Evolutionary conservation across 2,797 vertebrate species (phyloP).

Genomic region (Anguilla anguilla): DNA sequence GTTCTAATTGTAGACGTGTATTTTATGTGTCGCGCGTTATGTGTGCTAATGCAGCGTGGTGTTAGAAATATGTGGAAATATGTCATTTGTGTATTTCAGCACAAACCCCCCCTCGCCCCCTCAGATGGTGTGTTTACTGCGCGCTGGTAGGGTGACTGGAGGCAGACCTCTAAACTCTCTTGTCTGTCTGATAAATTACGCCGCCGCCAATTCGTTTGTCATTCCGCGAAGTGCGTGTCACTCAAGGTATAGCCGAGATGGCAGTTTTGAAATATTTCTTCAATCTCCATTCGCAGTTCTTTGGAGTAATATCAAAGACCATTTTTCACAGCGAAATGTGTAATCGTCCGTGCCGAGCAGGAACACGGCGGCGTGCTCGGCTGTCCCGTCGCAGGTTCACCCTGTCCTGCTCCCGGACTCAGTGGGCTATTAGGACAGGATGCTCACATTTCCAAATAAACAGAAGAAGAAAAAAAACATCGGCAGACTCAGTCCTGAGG

Average conservation of each 20-base stretch:
- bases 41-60: background rate
- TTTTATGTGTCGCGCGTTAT: background rate
- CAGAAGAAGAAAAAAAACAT: background rate
- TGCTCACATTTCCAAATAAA: background rate
- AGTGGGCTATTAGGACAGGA: background rate
- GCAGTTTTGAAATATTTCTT: slow-evolving; percentile 11
- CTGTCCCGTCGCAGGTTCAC: background rate
- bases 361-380: background rate
- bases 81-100: background rate
- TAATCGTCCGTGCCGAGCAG: background rate
- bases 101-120: background rate
- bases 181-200: slow-evolving; percentile 5
- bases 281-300: slow-evolving; percentile 12
- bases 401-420: background rate
- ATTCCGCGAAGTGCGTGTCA: slow-evolving; percentile 5
- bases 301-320: background rate
- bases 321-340: slow-evolving; percentile 16
- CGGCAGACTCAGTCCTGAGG: background rate
- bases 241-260: background rate
- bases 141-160: background rate
- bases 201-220: slow-evolving; percentile 10
- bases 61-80: background rate
- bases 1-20: background rate
- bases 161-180: background rate
- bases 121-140: background rate